Conservation (phyloP, 2,113 vertebrate genomes). For the Glareola pratincola region DNA sequence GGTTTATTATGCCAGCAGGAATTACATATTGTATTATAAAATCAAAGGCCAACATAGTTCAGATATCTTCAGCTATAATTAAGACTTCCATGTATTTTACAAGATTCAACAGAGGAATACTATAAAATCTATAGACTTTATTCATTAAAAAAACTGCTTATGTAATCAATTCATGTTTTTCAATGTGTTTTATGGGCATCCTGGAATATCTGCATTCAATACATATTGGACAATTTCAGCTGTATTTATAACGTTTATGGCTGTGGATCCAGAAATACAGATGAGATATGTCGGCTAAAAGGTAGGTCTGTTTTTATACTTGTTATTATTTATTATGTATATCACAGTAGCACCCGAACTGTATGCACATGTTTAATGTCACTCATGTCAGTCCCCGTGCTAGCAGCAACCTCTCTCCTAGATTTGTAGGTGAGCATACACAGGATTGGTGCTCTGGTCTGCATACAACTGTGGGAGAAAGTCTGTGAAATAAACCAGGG, state of each 20-base stretch:
- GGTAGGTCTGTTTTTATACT: background rate
- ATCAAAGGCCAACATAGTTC: slow-evolving; percentile 79
- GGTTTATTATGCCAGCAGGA: slow-evolving; percentile 77
- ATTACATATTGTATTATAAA: slow-evolving; percentile 78
- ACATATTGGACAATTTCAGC: background rate
- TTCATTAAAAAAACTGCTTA: slow-evolving; percentile 63
- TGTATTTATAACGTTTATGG: background rate
- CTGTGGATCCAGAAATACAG: background rate
- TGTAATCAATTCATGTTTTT: slow-evolving; percentile 59
- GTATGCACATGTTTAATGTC: background rate
- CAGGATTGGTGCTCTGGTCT: background rate
- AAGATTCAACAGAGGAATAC: slow-evolving; percentile 32
- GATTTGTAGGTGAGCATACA: background rate
- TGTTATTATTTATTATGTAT: background rate
- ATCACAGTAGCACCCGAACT: background rate
- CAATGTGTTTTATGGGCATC: slow-evolving; percentile 49
- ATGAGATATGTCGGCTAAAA: slow-evolving; percentile 5
- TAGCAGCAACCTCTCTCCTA: background rate
- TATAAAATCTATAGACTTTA: slow-evolving; percentile 7
- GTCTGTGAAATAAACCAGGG: background rate
- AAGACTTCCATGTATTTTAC: slow-evolving; percentile 72
- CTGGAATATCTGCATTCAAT: slow-evolving; percentile 37
- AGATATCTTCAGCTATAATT: slow-evolving; percentile 74
- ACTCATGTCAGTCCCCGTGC: background rate
- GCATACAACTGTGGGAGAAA: background rate